Evolutionary conservation across 1,140 invertebrate species (phyloP), one percentile per base, ranked within the genome.

Genomic region (Oreohelix idahoensis): DNA sequence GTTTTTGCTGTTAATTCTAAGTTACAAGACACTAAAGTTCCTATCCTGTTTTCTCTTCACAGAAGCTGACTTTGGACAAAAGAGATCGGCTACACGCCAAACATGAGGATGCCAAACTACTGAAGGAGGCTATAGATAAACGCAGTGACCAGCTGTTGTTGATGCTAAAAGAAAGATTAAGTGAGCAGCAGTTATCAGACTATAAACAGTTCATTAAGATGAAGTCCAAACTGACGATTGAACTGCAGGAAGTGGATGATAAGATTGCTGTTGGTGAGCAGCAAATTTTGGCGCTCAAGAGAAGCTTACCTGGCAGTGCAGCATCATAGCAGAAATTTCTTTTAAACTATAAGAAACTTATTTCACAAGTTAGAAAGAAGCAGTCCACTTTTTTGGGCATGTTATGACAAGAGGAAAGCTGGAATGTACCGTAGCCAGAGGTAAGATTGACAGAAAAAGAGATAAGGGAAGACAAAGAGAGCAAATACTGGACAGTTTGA

Each of bases 131-230:
- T 90, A 97, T 97, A 84, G 96, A 97, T 89, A 94, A 95, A 75
- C 94, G 96, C 39, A 96, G 96, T 87, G 92, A 94, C n/a, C 95
- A 94, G 89, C 95, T 98, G 17, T 95, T 95, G 11, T 94, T 94
- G 42, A 95, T 96, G 81, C 93, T 98, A 66, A 94, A 94, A 77
- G 95, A 96, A 90, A 96, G 96, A 92, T 93, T 98, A 79, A 94
- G 94, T 81, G 93, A 94, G 26, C 95, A 96, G 77, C 95, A 97
- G 88, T 96, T 95, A 90, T 95, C 95, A 38, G 96, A 97, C 88
- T 97, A 97, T 90, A 95, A 96, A 87, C 96, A 97, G 90, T 97
- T 97, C 91, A 96, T 97, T 87, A 96, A 96, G 88, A 97, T 97
- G 96, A 97, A 97, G 94, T 96, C 96, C 29, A 97, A 96, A 93